Evolutionary conservation across 2,113 vertebrate species (phyloP), one percentile per base, ranked within the genome.

Genomic region (Ascaphus truei): DNA sequence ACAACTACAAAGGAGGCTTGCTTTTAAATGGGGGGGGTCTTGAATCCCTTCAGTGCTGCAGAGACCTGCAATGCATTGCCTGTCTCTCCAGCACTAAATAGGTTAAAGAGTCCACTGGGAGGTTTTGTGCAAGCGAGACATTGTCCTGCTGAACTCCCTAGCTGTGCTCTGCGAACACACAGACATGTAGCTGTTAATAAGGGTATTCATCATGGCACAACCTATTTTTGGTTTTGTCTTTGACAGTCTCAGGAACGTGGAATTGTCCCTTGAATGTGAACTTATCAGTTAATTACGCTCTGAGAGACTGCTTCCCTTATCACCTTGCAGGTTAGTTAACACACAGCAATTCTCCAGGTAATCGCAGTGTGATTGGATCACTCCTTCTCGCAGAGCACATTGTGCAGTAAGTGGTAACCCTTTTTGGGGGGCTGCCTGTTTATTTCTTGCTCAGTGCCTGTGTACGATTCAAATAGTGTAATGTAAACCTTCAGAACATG

Each of bases 261-360:
- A 77, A 89, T 88, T 88, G 89, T 91, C 89, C 88, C 89, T 88
- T 88, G 89, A 86, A 93, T 89, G 88, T 91, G 87, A 93, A 95
- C 90, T 92, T 92, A 92, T 92, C 92, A 92, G 92, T 93, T 94
- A 94, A 94, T 95, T 94, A 93, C 82, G 84, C 84, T 84, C 80
- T 18, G 64, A 85, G 82, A 77, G 72, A 81, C 83, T 81, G 91
- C 85, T 86, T 90, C 85, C 80, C 85, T 66, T 89, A 88, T 91
- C 85, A 89, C 83, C 86, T 83, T 79, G 86, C 83, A 90, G 85
- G 86, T 89, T 94, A 90, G 91, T 92, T 92, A 94, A 90, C 86
- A 84, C 78, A 86, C 71, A 68, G 74, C 76, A 88, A 89, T 89
- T 88, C 88, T 84, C 55, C 75, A 80, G 77, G 72, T 78, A 81